Conservation (phyloP, 2,113 vertebrate genomes). For the Benitochromis conjunctus region DNA sequence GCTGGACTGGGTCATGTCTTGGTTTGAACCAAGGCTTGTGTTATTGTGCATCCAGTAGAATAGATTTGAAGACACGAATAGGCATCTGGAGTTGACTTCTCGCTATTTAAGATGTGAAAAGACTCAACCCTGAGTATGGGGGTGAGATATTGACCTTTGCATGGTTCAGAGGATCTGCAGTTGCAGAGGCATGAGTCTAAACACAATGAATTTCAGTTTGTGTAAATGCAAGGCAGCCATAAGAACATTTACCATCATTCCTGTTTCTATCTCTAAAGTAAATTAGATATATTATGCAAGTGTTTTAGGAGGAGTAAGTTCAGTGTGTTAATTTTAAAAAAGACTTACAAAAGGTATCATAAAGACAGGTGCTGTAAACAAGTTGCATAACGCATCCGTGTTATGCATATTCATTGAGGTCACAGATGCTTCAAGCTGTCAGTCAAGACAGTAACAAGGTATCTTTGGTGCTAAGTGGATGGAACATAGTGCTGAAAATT, state of each 20-base stretch:
- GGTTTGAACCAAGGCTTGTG: constrained; percentile 25
- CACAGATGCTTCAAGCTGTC: constrained; percentile 3
- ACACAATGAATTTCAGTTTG: background rate
- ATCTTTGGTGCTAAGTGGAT: background rate
- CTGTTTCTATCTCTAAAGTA: background rate
- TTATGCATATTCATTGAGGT: background rate
- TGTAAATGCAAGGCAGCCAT: background rate
- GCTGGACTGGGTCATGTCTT: constrained; percentile 25
- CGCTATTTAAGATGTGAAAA: background rate
- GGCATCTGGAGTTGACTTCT: constrained; percentile 18
- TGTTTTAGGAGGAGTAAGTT: background rate
- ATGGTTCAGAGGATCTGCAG: background rate
- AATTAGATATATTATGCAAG: background rate
- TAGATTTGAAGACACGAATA: background rate
- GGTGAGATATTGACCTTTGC: background rate
- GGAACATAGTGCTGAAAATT: background rate
- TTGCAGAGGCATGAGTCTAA: background rate
- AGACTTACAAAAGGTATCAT: background rate
- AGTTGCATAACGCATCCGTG: background rate
- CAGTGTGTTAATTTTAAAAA: background rate
- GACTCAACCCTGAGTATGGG: background rate
- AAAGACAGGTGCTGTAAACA: background rate
- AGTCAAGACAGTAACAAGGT: constrained; percentile 1
- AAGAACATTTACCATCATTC: background rate
- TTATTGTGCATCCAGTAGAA: constrained; percentile 39